Percentiles rank a stretch among this genome's conserved stretches.
Evolutionary conservation across 2,888 invertebrate species (phyloP).

Genomic region (Erannis defoliaria): DNA sequence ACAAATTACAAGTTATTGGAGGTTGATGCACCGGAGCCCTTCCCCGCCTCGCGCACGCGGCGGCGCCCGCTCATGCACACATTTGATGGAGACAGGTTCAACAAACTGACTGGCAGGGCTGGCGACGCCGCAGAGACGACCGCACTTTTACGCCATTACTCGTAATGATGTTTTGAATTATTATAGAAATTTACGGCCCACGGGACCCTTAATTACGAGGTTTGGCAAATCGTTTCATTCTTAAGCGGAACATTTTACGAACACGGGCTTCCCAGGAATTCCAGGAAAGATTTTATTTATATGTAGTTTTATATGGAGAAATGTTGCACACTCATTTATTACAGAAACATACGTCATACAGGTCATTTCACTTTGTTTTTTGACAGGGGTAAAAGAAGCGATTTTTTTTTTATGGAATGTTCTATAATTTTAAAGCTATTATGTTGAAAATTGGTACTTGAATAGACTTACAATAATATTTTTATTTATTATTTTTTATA

Average conservation of each 20-base stretch:
- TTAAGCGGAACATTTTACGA: constrained; percentile 52
- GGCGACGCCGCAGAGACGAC: constrained; percentile 65
- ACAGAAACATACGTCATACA: not conserved
- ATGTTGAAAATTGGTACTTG: too few species aligned
- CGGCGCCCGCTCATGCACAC: constrained; percentile 68
- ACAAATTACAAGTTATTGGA: constrained; percentile 83
- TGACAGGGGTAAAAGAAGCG: too few species aligned
- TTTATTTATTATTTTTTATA: too few species aligned
- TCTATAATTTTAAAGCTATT: too few species aligned
- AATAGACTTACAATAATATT: too few species aligned
- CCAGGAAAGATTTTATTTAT: constrained; percentile 58
- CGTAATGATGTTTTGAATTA: constrained; percentile 74
- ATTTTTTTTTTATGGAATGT: constrained; percentile 14
- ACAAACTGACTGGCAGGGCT: constrained; percentile 71
- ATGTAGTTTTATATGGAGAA: constrained; percentile 46
- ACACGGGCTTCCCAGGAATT: constrained; percentile 44
- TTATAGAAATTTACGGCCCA: constrained; percentile 64
- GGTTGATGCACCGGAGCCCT: constrained; percentile 79
- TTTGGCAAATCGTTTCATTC: constrained; percentile 57
- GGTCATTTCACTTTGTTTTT: constrained; percentile 15
- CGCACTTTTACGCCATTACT: constrained; percentile 74
- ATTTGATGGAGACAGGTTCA: constrained; percentile 80
- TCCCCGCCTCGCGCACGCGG: constrained; percentile 52
- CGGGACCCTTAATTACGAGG: constrained; percentile 61
- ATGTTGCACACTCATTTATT: constrained; percentile 38